Evolutionary conservation across 2,888 invertebrate genomes (phyloP), one percentile per base, ranked within the genome.

Genomic region (Xanthorhoe designata): DNA sequence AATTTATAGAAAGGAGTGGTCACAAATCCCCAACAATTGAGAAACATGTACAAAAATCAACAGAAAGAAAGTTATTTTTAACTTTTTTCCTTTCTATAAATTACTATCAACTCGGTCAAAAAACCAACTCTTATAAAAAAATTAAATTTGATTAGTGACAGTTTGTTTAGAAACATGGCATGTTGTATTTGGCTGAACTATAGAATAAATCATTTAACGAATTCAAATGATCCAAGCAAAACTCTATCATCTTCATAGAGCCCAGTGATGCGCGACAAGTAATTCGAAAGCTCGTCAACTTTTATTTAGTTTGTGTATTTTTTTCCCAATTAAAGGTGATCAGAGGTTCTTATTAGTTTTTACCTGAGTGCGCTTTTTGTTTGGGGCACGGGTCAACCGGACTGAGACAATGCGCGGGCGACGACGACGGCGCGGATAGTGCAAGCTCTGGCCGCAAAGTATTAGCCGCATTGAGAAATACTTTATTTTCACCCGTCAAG

Each of bases 311-410:
- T 68, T 70, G 70, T 74, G 74, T 69, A 87, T 83, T 91, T 91
- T 91, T 91, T 91, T 78, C 77, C 82, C 86, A 87, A 90, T 90
- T 90, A 89, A 88, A 83, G 83, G 78, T 79, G 84, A 78, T 78
- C 79, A 78, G 53, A 80, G 80, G 78, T 80, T 75, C 83, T 86
- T 84, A 80, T 84, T 80, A 79, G 85, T 86, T 90, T 89, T 89
- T 85, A 78, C 76, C 71, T 49, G 53, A 77, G 75, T 71, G 75
- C 75, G 77, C 83, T 90, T 91, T 90, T 90, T 89, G 80, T 83
- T 75, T 81, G 82, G 91, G 92, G 91, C 92, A 92, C 92, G 92
- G 92, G 92, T 93, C 92, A 92, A 87, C 81, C 87, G 81, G 76
- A 83, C 84, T 89, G 92, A 92, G 92, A 92, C 92, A 92, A 92